Evolutionary conservation across 2,888 invertebrate genomes (phyloP).

Genomic region (Pterostichus niger): DNA sequence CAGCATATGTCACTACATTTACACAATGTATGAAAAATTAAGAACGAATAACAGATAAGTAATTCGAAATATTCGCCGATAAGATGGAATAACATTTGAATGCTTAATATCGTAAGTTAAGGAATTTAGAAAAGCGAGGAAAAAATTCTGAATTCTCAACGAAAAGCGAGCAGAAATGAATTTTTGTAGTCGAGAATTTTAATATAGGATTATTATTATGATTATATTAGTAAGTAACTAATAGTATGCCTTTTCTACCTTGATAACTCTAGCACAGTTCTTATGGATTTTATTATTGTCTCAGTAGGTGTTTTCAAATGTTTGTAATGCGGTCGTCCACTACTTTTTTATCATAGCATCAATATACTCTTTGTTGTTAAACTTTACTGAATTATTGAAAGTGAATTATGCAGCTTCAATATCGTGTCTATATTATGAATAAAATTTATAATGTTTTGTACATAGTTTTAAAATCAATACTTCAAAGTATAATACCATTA

Average conservation of each 20-base stretch:
- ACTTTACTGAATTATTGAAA: too few relatives aligned
- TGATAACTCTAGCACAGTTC: constrained; percentile 60
- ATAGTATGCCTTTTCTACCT: constrained; percentile 65
- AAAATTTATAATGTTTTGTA: too few relatives aligned
- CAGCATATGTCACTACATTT: constrained; percentile 27
- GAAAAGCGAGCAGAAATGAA: constrained; percentile 20
- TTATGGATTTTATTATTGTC: constrained; percentile 54
- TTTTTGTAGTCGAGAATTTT: constrained; percentile 42
- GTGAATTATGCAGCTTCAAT: too few relatives aligned
- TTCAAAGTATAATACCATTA: too few relatives aligned
- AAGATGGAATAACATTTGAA: constrained; percentile 48
- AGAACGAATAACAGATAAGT: constrained; percentile 45
- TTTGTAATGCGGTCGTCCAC: constrained; percentile 8
- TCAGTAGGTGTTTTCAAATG: constrained; percentile 40
- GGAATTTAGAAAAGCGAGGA: constrained; percentile 39
- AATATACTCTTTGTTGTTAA: too few relatives aligned
- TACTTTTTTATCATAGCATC: too few relatives aligned
- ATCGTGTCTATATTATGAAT: too few relatives aligned
- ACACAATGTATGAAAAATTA: constrained; percentile 27
- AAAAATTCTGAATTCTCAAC: constrained; percentile 25
- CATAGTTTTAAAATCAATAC: too few relatives aligned
- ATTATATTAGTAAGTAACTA: constrained; percentile 29
- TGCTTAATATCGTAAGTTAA: constrained; percentile 42
- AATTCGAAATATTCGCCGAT: constrained; percentile 53
- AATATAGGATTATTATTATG: constrained; percentile 49